Evolutionary conservation across 2,113 vertebrate genomes (phyloP), one percentile per base, ranked within the genome.

Genomic region (Pangasianodon gigas): DNA sequence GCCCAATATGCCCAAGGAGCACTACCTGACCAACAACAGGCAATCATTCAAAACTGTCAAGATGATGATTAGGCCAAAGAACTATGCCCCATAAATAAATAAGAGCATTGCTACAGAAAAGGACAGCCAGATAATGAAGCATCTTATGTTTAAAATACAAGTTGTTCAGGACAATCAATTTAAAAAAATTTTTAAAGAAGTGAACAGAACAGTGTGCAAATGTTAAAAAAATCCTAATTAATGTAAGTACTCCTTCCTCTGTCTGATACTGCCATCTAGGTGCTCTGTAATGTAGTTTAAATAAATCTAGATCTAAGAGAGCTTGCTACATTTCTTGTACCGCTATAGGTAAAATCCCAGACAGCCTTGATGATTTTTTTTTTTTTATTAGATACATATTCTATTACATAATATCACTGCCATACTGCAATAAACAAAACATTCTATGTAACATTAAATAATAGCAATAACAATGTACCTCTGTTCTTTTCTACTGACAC

Each of bases 61-160:
- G 95, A 98, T 99, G 96, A 98, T 99, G 98, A 97, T 99, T 81
- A 96, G 97, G 93, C 98, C 98, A 89, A 98, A 97, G 94, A 94
- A 95, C 90, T 98, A 98, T 91, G 93, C 94, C 85, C 96, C 95
- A 62, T 98, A 96, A 95, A 87, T 14, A 16, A 60, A 89, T 24
- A 62, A 9, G 37, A 4, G 48, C 44, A 86, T n/a, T 44, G 48
- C 4, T 58, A 89, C 60, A 32, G 51, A 56, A 44, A 82, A n/a
- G 16, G 19, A 82, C 21, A 84, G 3, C 41, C 16, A 83, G 69
- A 48, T 21, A 80, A 32, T 85, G 4, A 89, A 89, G 41, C 67
- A 58, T 83, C 24, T 19, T 48, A 89, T 74, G n/a, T 51, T 46
- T 81, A 14, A 62, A 48, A 9, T n/a, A 32, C 41, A 85, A 52